Evolutionary conservation across 1,140 invertebrate genomes (phyloP), one percentile per base, ranked within the genome.

Genomic region (Philotrypesis tridentata): DNA sequence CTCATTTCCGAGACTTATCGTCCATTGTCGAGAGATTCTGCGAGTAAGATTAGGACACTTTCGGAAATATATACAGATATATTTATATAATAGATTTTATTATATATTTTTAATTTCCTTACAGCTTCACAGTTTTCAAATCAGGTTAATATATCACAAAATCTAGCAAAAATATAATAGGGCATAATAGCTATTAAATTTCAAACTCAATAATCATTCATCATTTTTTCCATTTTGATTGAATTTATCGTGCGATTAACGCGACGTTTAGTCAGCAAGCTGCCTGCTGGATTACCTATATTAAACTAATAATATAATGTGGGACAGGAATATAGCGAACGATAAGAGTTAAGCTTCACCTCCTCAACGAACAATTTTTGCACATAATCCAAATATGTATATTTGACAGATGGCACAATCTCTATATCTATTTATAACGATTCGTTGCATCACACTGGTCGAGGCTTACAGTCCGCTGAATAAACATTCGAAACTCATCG

Each of bases 1-100:
- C 25, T 55, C 55, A 73, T 70, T 80, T 80, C 79, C 71, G 21
- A 1, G 79, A 60, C 67, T 74, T 80, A 80, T 80, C 79, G 79
- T 74, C 67, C 71, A 80, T 80, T 33, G 2, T 68, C 37, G 23
- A 9, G 9, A 37, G 33, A 37, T 37, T 3, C 3, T 37, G 33
- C 33, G 33, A 37, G 33, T 37, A 37, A 37, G 9, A n/a, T n/a
- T n/a, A n/a, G n/a, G n/a, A n/a, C n/a, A n/a, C n/a, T n/a, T n/a
- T n/a, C n/a, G n/a, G n/a, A n/a, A n/a, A n/a, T n/a, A n/a, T n/a
- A n/a, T n/a, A n/a, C n/a, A n/a, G n/a, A n/a, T n/a, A n/a, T n/a
- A n/a, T n/a, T n/a, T n/a, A n/a, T n/a, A n/a, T n/a, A n/a, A n/a
- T n/a, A n/a, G n/a, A n/a, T n/a, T n/a, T n/a, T n/a, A n/a, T n/a